Base-by-base conservation (phyloP, 2,888 invertebrate genomes). In the Apodemia hepburni region DNA sequence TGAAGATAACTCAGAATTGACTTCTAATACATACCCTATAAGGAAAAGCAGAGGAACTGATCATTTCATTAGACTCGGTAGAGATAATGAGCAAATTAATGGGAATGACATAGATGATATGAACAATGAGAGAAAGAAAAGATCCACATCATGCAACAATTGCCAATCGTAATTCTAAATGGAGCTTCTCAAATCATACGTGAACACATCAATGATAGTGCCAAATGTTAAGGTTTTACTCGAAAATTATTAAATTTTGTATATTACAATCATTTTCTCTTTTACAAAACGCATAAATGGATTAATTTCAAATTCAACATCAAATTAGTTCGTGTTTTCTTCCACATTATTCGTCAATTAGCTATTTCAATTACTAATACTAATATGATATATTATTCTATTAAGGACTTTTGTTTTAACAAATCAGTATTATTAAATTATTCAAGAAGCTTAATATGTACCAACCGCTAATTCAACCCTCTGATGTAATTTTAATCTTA, bases 1-100 rank as follows among this genome's bases (percentile, higher is more conserved):
- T 7, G 82, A 85, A 47, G 81, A 80, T 63, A 75, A 71, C 29
- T 75, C 82, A 0, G 83, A 85, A 0, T 62, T 81, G 22, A 70
- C 76, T 1, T 76, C 81, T 5, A 80, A 73, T 45, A 82, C 81
- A 4, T 82, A 79, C 45, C 87, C 87, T 38, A 84, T 86, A 64
- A 84, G 90, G 73, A 90, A 86, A 69, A 80, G 73, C 70, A 79
- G 90, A 64, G 90, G 89, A 5, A 76, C 89, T 18, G 83, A 90
- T 65, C 87, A 88, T 61, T 91, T 91, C 67, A 81, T 91, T 70
- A 82, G 90, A 64, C 82, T 91, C 0, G 90, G 90, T 1, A 77
- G 90, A 62, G 87, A 87, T 64, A 87, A 79, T 61, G 90, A 89
- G 66, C 88, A 87, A 58, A 58, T 85, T 11, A 84, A 81, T n/a